Evolutionary conservation across 2,113 vertebrate species (phyloP).

Genomic region (Climacteris rufus): DNA sequence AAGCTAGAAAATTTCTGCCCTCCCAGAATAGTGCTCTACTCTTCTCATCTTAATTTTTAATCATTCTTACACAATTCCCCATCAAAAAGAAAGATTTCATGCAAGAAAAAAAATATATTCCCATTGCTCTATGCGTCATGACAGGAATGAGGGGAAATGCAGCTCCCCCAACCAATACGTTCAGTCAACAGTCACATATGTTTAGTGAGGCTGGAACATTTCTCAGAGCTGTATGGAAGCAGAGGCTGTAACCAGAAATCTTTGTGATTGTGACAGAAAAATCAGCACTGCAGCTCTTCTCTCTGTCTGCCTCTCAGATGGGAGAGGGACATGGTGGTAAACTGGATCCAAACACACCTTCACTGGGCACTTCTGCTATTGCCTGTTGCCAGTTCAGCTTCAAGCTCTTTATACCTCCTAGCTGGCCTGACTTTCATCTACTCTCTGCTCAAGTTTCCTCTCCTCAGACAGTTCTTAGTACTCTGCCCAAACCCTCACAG

Average conservation of each 20-base stretch:
- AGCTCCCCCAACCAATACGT: neutral
- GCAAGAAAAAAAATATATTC: neutral
- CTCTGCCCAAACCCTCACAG: neutral
- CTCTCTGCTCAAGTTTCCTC: neutral
- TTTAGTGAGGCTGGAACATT: neutral
- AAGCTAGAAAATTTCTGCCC: neutral
- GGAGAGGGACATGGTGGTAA: neutral
- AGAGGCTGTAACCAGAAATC: neutral
- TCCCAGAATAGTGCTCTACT: fast-evolving
- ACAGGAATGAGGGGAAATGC: neutral
- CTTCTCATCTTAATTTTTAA: neutral
- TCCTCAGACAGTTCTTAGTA: neutral
- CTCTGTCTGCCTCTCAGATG: neutral
- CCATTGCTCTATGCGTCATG: neutral
- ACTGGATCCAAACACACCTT: neutral
- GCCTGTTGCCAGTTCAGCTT: neutral
- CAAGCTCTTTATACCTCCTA: neutral
- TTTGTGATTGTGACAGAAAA: neutral
- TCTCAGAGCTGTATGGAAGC: neutral
- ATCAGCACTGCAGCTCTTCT: neutral
- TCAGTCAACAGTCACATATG: neutral
- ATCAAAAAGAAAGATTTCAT: neutral
- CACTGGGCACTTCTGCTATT: neutral
- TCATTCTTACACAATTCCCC: neutral
- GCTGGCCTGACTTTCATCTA: neutral